These are phyloP conservation scores for Callyntrura guangdongensis DNA, from an alignment of 2,888 invertebrate genomes.

Conservation along the genomic window DNA sequence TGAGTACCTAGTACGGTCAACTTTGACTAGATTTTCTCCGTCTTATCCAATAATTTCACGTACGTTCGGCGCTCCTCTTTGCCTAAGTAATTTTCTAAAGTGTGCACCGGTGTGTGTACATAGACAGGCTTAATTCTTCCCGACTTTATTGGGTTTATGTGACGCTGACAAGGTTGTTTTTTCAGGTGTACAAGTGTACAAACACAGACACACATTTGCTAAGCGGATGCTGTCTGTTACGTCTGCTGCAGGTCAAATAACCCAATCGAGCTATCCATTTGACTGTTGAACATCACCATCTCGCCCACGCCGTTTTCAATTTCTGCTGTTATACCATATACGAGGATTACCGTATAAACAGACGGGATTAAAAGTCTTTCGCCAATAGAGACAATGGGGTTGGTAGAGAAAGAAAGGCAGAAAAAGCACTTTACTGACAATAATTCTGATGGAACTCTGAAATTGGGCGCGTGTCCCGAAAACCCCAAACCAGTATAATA, in stretches of 20 bases:
- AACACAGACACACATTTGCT: too few relatives aligned
- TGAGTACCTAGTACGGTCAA: neutral
- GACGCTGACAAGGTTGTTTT: conserved; percentile 13
- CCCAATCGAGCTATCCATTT: too few relatives aligned
- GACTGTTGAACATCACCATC: too few relatives aligned
- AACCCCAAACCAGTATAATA: too few relatives aligned
- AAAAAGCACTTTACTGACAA: neutral
- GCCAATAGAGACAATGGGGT: neutral
- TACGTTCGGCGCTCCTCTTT: neutral
- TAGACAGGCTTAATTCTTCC: neutral
- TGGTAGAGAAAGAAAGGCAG: neutral
- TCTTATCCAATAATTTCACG: neutral
- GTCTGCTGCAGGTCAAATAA: neutral
- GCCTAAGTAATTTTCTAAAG: conserved; percentile 55
- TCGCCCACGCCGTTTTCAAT: too few relatives aligned
- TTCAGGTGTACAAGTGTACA: conserved; percentile 37
- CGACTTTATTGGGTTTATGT: conserved; percentile 8
- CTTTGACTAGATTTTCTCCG: neutral
- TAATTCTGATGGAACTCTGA: neutral
- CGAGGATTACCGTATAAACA: neutral
- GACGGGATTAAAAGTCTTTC: conserved; percentile 29
- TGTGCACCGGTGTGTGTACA: conserved; percentile 8
- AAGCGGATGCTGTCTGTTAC: too few relatives aligned
- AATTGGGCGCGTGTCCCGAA: too few relatives aligned
- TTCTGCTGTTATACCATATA: too few relatives aligned